Evolutionary conservation across 2,113 vertebrate species (phyloP).

Genomic region (Corydoras sp.): DNA sequence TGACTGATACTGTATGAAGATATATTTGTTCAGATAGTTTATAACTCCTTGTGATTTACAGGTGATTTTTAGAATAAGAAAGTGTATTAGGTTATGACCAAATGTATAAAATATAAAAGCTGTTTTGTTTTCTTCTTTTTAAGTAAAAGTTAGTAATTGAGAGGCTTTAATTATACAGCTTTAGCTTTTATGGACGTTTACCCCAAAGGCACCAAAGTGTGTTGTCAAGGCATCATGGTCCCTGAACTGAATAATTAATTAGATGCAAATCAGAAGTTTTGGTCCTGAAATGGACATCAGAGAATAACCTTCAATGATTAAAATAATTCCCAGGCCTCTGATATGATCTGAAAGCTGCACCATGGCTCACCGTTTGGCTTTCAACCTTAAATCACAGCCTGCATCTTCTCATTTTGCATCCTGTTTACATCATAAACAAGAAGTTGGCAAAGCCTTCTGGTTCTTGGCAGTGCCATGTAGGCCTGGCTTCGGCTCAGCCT

Average conservation of each 20-base stretch:
- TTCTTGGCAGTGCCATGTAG: slow-evolving; percentile 53
- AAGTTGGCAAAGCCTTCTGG: slow-evolving; percentile 28
- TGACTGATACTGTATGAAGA: too few relatives aligned
- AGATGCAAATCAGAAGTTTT: slow-evolving; percentile 29
- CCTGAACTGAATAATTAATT: slow-evolving; percentile 38
- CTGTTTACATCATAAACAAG: slow-evolving; percentile 42
- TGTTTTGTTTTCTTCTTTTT: too few relatives aligned
- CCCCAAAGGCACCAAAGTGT: slow-evolving; percentile 5
- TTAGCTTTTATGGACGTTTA: slow-evolving; percentile 20
- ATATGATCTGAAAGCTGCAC: slow-evolving; percentile 17
- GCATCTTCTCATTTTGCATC: slow-evolving; percentile 38
- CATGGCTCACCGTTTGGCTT: slow-evolving; percentile 10
- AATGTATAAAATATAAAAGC: too few relatives aligned
- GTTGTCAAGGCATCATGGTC: slow-evolving; percentile 24
- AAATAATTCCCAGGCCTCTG: slow-evolving; percentile 16
- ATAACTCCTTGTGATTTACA: too few relatives aligned
- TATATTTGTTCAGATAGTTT: too few relatives aligned
- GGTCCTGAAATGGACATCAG: neutral
- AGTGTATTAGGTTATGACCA: too few relatives aligned
- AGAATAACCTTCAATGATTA: slow-evolving; percentile 31
- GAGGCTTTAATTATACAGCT: neutral
- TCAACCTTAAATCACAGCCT: slow-evolving; percentile 18
- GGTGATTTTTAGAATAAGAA: too few relatives aligned
- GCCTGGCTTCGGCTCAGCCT: slow-evolving; percentile 34
- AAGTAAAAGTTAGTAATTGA: too few relatives aligned